These are phyloP conservation scores for Meloidogyne hapla DNA, from an alignment of 1,140 invertebrate species.

Conservation along the genomic window DNA sequence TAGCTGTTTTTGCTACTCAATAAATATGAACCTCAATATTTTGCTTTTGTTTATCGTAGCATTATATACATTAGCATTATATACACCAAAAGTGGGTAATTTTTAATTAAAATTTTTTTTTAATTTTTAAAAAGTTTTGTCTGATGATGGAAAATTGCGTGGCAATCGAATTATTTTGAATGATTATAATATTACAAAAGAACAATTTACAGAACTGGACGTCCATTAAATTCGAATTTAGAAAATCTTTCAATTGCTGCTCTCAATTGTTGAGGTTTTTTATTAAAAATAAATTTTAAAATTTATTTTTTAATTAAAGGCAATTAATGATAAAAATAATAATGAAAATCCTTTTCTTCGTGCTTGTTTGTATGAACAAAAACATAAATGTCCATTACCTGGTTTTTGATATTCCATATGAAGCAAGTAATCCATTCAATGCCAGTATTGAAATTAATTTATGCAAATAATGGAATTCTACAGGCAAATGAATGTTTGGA, in stretches of 20 bases:
- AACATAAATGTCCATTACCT: neutral
- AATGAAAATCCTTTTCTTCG: neutral
- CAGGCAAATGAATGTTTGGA: neutral
- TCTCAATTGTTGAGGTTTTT: neutral
- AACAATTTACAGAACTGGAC: neutral
- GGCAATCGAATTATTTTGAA: neutral
- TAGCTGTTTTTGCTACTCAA: neutral
- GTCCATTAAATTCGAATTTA: neutral
- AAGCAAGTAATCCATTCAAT: constrained; percentile 3
- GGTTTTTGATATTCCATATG: neutral
- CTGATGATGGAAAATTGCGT: neutral
- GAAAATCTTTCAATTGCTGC: neutral
- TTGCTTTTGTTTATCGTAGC: neutral
- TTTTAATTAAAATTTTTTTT: neutral
- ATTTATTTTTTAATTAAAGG: too few species aligned
- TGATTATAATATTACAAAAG: neutral
- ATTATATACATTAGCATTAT: neutral
- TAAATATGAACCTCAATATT: neutral
- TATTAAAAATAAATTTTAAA: too few species aligned
- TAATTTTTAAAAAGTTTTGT: neutral
- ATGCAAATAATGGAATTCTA: neutral
- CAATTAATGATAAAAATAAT: neutral
- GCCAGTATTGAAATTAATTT: constrained; percentile 1
- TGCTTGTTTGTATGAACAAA: neutral
- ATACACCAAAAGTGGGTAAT: neutral